Evolutionary conservation across 2,888 invertebrate species (phyloP), one percentile per base, ranked within the genome.

Genomic region (Bombyx huttoni): DNA sequence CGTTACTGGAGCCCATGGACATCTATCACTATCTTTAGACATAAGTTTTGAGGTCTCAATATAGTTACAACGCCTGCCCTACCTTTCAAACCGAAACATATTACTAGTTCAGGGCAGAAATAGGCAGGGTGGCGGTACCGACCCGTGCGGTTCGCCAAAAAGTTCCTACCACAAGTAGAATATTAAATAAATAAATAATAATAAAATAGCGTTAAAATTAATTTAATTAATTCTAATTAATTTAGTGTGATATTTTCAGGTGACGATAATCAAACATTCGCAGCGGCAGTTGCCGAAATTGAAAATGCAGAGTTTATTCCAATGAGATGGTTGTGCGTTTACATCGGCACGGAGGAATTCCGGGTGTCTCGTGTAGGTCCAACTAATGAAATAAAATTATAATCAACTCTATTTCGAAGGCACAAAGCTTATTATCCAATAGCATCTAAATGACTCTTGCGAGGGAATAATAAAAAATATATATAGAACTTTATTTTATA

Each of bases 261-360:
- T 85, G 12, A 78, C 78, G 64, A 78, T 81, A 46, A 70, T 74
- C 49, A 83, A 80, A 62, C 75, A 75, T 33, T 65, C 73, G 50
- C 71, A 75, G 58, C 70, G 77, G 55, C 84, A 77, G 64, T 65
- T 82, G 62, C 83, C 86, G 51, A 88, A 86, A 63, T 58, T 88
- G 61, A 85, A 81, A 75, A 74, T 87, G 62, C 78, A 82, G 65
- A 84, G 81, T 73, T 70, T 87, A 67, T 87, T 88, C 68, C 81
- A 86, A 74, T 87, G 80, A 85, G 40, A 12, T 40, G 9, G 8
- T 40, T 12, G 40, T 40, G 12, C 40, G 40, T 10, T 8, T 3
- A 40, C 40, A 40, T 40, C 40, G 12, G 40, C 12, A 40, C 9
- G 40, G 1, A 40, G 8, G 40, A 10, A 40, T 2, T 24, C 24